Conservation (phyloP, 2,113 vertebrate species). For the Syrmaticus mikado region DNA sequence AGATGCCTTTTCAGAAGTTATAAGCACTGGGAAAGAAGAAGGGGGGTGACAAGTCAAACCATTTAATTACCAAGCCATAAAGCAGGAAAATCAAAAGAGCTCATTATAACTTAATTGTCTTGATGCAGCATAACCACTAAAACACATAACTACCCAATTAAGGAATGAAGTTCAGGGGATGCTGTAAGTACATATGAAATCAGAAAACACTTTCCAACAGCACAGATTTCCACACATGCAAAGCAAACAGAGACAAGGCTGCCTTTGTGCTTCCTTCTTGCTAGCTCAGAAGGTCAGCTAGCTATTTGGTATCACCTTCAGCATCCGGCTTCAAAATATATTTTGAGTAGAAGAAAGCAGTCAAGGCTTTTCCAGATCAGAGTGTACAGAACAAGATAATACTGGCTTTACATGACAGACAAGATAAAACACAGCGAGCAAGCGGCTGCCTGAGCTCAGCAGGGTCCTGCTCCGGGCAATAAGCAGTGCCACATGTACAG, state of each 20-base stretch:
- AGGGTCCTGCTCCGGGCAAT: background rate
- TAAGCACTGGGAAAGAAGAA: background rate
- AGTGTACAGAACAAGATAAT: too few relatives aligned
- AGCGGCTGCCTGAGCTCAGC: background rate
- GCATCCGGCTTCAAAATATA: rapidly evolving
- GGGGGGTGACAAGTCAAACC: background rate
- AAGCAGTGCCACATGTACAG: conserved; percentile 61
- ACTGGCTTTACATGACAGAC: background rate
- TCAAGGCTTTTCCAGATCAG: background rate
- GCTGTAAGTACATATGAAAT: background rate
- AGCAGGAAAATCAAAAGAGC: background rate
- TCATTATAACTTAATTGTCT: background rate
- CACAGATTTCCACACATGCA: background rate
- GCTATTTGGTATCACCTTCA: background rate
- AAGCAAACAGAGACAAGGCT: background rate
- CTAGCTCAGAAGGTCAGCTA: background rate
- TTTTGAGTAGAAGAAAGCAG: background rate
- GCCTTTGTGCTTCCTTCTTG: background rate
- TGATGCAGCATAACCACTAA: background rate
- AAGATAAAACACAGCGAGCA: background rate
- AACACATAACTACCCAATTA: background rate
- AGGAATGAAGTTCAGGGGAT: background rate
- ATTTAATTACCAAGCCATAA: background rate
- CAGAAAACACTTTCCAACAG: background rate
- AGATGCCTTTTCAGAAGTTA: background rate